Base-by-base conservation (phyloP, 1,140 invertebrate genomes). In the Zaprionus gabonicus region DNA sequence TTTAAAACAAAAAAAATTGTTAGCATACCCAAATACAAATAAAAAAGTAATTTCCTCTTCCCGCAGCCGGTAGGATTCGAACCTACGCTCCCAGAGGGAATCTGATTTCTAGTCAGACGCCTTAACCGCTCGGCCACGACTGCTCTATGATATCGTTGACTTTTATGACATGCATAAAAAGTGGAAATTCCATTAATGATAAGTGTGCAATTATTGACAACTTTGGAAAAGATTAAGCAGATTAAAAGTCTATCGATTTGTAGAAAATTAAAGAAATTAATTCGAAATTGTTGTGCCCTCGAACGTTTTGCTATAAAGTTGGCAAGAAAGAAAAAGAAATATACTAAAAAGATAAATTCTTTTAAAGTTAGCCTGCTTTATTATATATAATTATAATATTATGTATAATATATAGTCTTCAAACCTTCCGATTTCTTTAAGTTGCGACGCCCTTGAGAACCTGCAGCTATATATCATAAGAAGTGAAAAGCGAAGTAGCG, bases 61-160 rank as follows among this genome's bases (percentile, higher is more conserved):
- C 60, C 95, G 96, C 96, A 96, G 96, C 94, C 95, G 95, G 95
- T 96, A 96, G 96, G 96, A 96, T 95, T 96, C 95, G 96, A 96
- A 96, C 95, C 95, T 96, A 96, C 95, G 95, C 96, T 96, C 95
- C 95, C 95, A 96, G 95, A 96, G 95, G 95, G 95, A 96, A 96
- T 96, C 95, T 96, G 95, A 96, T 96, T 96, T 96, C 95, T 95
- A 96, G 95, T 96, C 95, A 96, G 95, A 96, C 95, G 95, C 96
- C 96, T 96, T 96, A 96, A 96, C 96, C 96, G 95, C 95, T 96
- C 95, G 95, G 96, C 95, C 95, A 96, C 95, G 95, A 95, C 95
- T 95, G 95, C 95, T 71, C 46, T 13, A 4, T 51, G 46, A 13
- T 13, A 25, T 5, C 3, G 0, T 0, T 10, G 4, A 13, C 23